These are phyloP conservation scores for Chelidonichthys spinosus DNA, from an alignment of 2,797 vertebrate genomes.

Conservation along the genomic window DNA sequence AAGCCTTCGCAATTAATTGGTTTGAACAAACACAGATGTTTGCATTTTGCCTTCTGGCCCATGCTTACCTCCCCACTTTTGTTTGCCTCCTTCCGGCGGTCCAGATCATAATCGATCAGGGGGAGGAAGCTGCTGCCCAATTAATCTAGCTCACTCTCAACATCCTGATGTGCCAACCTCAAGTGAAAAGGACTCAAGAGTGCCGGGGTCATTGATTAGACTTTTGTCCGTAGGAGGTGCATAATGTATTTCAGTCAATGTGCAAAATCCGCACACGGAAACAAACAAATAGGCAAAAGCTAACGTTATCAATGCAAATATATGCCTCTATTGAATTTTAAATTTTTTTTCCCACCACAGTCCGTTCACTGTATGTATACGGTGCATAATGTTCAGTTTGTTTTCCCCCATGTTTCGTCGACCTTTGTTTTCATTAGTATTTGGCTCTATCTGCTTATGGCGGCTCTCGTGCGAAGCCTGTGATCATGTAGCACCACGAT, in stretches of 20 bases:
- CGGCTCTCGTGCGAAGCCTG: constrained; percentile 18
- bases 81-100: constrained; percentile 36
- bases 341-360: neutral
- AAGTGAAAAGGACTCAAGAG: constrained; percentile 38
- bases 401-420: neutral
- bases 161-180: constrained; percentile 48
- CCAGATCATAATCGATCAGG: constrained; percentile 67
- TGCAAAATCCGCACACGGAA: neutral
- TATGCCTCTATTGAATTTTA: neutral
- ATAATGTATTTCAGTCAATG: constrained; percentile 8
- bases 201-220: constrained; percentile 42
- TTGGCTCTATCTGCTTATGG: constrained; percentile 23
- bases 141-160: constrained; percentile 56
- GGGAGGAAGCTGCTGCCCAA: constrained; percentile 18
- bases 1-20: constrained; percentile 61
- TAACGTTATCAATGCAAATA: constrained; percentile 6
- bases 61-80: constrained; percentile 34
- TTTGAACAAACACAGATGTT: constrained; percentile 74
- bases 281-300: neutral
- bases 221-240: constrained; percentile 7
- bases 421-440: constrained; percentile 43
- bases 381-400: neutral
- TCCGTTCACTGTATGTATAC: neutral
- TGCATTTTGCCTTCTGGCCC: constrained; percentile 61
- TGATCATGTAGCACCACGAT: constrained; percentile 38